Evolutionary conservation across 2,888 invertebrate species (phyloP), one percentile per base, ranked within the genome.

Genomic region (Rotaria sp.): DNA sequence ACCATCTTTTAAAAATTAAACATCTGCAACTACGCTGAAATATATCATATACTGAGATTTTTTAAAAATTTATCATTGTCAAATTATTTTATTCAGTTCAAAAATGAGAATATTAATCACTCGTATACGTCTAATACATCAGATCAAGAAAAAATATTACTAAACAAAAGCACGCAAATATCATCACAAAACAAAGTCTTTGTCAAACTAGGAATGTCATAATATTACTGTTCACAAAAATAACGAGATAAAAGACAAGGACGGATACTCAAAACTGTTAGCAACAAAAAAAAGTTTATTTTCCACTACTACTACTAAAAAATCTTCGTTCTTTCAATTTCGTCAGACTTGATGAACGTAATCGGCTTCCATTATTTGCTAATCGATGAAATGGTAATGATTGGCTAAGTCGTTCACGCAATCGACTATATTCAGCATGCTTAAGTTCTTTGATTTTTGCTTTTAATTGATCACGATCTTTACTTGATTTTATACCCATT

Each of bases 381-480:
- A 21, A 67, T 67, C 67, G 67, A 35, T 67, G 35, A 38, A 30
- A 67, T 38, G 21, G 18, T 35, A 35, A 67, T 15, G 80, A 15
- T 45, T 80, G 80, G 8, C 13, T 11, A 26, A 45, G 24, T n/a
- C n/a, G 26, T 26, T 41, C 45, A 45, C 45, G 41, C n/a, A 45
- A n/a, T 26, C n/a, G 41, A 80, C n/a, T 45, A 7, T n/a, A 3
- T 45, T 80, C 80, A 41, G 24, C n/a, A 45, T 80, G 45, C 26
- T 45, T 80, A 7, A 80, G 15, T 45, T 80, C 80, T 80, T 80
- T 80, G 13, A 80, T 24, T 80, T 80, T 80, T 13, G 41, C 3
- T 45, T 80, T 80, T n/a, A 80, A 80, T 13, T 80, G 80, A n/a
- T 80, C 80, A 80, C 80, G 80, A 80, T 80, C 80, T 45, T 80